These are phyloP conservation scores for Ceratotherium simum DNA, from an alignment of 2,113 vertebrate species.

Conservation along the genomic window DNA sequence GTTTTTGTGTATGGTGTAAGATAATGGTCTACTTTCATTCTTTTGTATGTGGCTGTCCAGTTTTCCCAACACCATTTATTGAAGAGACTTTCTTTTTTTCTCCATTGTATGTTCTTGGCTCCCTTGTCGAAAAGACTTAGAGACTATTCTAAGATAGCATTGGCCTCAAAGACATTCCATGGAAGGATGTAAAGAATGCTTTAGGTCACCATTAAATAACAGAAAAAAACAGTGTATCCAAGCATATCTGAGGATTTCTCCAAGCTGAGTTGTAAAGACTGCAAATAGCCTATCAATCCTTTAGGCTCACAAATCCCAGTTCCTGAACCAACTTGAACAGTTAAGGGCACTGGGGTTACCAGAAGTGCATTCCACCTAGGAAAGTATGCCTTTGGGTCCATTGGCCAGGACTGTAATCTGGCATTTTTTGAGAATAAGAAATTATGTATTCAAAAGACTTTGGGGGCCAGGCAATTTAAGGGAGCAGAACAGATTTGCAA, in stretches of 20 bases:
- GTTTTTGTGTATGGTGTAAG: too few relatives aligned
- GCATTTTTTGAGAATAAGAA: background rate
- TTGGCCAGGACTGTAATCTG: background rate
- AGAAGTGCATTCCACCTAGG: background rate
- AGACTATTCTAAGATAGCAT: fast-evolving
- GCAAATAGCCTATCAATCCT: background rate
- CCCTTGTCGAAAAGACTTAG: background rate
- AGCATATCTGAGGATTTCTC: background rate
- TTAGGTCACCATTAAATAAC: background rate
- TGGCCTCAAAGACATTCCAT: background rate
- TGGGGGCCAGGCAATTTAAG: background rate
- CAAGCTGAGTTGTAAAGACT: background rate
- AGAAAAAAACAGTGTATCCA: background rate
- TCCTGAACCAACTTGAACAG: background rate
- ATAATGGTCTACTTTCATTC: too few relatives aligned
- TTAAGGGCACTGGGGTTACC: background rate
- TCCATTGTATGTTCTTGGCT: too few relatives aligned
- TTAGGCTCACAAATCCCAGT: background rate
- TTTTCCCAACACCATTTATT: too few relatives aligned
- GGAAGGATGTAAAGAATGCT: background rate
- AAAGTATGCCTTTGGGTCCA: background rate
- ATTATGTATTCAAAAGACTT: background rate
- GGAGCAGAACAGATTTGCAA: background rate
- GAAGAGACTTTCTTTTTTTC: too few relatives aligned
- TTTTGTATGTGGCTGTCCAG: too few relatives aligned